Percentiles rank a stretch among this genome's conserved stretches.
Conservation (phyloP, 2,797 vertebrate genomes). For the Lacerta agilis region DNA sequence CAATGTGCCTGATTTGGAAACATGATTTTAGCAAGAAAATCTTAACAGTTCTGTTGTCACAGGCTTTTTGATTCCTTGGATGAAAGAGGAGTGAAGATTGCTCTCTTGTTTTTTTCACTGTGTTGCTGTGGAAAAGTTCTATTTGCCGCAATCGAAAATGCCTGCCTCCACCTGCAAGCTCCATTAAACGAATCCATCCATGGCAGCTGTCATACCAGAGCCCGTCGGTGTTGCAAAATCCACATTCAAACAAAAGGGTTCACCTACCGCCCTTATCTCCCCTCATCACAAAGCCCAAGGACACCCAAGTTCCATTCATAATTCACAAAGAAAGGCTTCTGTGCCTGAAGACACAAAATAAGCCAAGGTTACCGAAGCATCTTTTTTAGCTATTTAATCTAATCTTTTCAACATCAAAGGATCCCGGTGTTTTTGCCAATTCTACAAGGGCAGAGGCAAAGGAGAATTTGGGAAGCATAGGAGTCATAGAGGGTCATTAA, state of each 20-base stretch:
- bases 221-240: not conserved
- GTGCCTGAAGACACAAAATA: fast-evolving
- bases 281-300: slow-evolving; percentile 12
- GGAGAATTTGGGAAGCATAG: not conserved
- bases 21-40: not conserved
- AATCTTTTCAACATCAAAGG: slow-evolving; percentile 23
- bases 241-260: slow-evolving; percentile 20
- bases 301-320: not conserved
- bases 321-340: slow-evolving; percentile 32
- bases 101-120: not conserved
- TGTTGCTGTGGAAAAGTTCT: not conserved
- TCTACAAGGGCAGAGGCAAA: slow-evolving; percentile 14
- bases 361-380: not conserved
- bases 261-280: slow-evolving; percentile 1
- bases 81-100: slow-evolving; percentile 14
- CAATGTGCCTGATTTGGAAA: not conserved
- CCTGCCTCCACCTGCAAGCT: not conserved
- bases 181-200: slow-evolving; percentile 23
- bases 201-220: slow-evolving; percentile 9
- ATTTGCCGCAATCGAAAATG: not conserved
- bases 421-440: not conserved
- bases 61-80: not conserved
- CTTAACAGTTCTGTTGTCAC: not conserved
- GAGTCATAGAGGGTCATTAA: not conserved
- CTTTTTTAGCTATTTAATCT: not conserved